These are phyloP conservation scores for Gopherus flavomarginatus DNA, from an alignment of 2,113 vertebrate genomes.

Conservation along the genomic window DNA sequence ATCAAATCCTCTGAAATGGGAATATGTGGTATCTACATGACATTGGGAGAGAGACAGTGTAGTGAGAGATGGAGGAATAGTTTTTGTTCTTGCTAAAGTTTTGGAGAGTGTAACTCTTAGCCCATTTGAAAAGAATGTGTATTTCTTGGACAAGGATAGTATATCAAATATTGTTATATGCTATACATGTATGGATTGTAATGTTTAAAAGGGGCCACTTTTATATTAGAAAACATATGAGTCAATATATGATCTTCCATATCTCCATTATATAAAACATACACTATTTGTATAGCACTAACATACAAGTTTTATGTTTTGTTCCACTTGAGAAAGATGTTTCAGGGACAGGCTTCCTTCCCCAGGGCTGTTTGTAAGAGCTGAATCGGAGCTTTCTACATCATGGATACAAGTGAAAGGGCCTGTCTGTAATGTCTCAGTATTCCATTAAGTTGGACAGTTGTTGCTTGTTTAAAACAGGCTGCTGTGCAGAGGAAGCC, in stretches of 20 bases:
- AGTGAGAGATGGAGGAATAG: not conserved
- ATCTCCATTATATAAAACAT: too few species aligned
- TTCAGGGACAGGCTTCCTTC: not conserved
- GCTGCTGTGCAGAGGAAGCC: not conserved
- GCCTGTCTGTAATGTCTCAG: not conserved
- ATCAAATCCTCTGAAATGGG: too few species aligned
- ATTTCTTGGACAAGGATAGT: not conserved
- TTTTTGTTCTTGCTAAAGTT: accelerated
- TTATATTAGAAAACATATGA: not conserved
- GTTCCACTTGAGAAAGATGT: not conserved
- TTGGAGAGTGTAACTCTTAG: not conserved
- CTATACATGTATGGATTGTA: accelerated
- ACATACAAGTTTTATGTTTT: not conserved
- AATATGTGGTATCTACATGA: not conserved
- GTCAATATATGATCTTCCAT: too few species aligned
- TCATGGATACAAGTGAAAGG: not conserved
- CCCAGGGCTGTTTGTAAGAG: not conserved
- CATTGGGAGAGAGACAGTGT: not conserved
- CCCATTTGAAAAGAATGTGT: not conserved
- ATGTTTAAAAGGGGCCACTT: not conserved
- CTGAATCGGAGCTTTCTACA: not conserved
- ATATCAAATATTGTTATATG: not conserved
- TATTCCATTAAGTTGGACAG: not conserved
- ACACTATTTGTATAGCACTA: not conserved
- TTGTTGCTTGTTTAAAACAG: not conserved